A percentile compares a stretch with the other conserved stretches of the same genome.
Evolutionary conservation across 2,797 vertebrate species (phyloP).

Genomic region (Cichlasoma orientale): DNA sequence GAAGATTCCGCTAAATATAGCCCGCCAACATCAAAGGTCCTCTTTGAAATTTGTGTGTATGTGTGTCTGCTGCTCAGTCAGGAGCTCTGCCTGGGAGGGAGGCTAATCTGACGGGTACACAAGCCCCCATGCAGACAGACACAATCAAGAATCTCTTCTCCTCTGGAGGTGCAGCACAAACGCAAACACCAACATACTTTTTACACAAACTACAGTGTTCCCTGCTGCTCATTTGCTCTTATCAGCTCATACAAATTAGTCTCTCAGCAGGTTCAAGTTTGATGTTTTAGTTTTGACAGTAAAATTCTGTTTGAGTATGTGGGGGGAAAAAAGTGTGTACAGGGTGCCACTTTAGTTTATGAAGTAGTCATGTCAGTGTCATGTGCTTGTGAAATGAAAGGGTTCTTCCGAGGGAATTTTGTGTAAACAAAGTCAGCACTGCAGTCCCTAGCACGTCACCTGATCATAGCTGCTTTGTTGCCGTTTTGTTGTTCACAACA

Average conservation of each 20-base stretch:
- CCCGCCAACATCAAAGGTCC: slow-evolving; percentile 71
- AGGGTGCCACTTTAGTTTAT: background rate
- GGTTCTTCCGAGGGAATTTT: background rate
- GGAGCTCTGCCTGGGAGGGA: slow-evolving; percentile 37
- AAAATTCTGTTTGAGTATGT: background rate
- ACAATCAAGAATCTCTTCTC: slow-evolving; percentile 50
- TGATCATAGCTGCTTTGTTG: background rate
- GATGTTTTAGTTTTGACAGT: slow-evolving; percentile 20
- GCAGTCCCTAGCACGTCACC: background rate
- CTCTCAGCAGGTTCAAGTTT: slow-evolving; percentile 44
- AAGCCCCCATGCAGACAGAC: slow-evolving; percentile 42
- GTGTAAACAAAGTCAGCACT: background rate
- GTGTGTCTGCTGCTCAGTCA: slow-evolving; percentile 33
- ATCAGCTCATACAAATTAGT: slow-evolving; percentile 34
- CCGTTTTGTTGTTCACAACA: background rate
- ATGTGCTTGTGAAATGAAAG: background rate
- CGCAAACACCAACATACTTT: background rate
- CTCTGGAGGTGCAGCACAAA: slow-evolving; percentile 29
- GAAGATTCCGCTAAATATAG: slow-evolving; percentile 74
- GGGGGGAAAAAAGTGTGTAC: background rate
- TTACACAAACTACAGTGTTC: slow-evolving; percentile 8
- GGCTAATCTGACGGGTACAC: slow-evolving; percentile 63
- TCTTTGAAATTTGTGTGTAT: slow-evolving; percentile 60
- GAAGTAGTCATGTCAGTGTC: background rate
- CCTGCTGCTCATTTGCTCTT: slow-evolving; percentile 46